Evolutionary conservation across 92 coral and sea anemone genomes (phyloP).

Genomic region (Paramuricea clavata): DNA sequence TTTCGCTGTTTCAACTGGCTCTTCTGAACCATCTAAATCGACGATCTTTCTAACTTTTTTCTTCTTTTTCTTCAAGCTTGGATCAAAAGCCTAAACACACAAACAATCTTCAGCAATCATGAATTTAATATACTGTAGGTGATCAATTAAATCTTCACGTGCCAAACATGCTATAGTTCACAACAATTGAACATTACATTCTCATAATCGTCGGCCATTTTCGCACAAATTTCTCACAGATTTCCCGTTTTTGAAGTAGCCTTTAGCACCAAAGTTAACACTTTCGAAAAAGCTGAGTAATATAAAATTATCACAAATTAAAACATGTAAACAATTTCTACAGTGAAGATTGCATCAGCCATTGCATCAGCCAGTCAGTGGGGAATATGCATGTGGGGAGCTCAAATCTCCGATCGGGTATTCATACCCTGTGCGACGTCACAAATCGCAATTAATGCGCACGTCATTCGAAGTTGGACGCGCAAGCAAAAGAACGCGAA

Average conservation of each 20-base stretch:
- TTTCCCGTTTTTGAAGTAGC: too few species aligned
- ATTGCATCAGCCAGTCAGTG: conserved; percentile 88
- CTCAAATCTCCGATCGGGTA: conserved; percentile 23
- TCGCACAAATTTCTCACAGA: background rate
- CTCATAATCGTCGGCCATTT: conserved; percentile 28
- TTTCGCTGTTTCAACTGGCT: conserved; percentile 59
- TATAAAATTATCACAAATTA: background rate
- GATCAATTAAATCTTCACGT: background rate
- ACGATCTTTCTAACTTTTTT: conserved; percentile 86
- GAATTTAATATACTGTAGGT: too few species aligned
- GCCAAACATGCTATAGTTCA: too few species aligned
- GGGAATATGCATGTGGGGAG: conserved; percentile 72
- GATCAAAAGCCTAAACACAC: conserved; percentile 80
- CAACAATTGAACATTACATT: background rate
- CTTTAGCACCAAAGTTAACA: background rate
- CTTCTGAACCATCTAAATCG: conserved; percentile 85
- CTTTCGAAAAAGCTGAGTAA: conserved; percentile 10
- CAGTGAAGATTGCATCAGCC: conserved; percentile 41
- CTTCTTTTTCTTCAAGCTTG: conserved; percentile 96
- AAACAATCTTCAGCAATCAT: background rate
- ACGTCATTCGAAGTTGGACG: conserved; percentile 22
- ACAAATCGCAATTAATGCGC: conserved; percentile 19
- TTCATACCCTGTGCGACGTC: conserved; percentile 17
- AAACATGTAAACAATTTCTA: conserved; percentile 57
- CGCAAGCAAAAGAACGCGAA: conserved; percentile 49